Percentiles rank a stretch among this genome's conserved stretches.
These are phyloP conservation scores for Plectropomus leopardus DNA, from an alignment of 2,113 vertebrate species.

Conservation along the genomic window DNA sequence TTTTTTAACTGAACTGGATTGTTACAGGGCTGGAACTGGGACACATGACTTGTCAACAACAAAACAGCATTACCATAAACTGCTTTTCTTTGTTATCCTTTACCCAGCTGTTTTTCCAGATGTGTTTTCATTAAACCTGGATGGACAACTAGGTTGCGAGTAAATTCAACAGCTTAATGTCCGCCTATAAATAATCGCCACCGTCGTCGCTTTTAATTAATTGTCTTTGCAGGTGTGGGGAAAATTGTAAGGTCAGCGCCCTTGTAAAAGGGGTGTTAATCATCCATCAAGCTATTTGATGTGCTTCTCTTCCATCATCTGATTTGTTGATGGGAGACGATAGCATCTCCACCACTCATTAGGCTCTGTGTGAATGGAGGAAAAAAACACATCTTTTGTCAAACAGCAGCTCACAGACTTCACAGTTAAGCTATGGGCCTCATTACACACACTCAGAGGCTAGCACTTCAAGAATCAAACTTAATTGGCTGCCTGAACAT, in stretches of 20 bases:
- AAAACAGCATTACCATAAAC: conserved; percentile 17
- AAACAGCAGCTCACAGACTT: conserved; percentile 48
- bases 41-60: conserved; percentile 50
- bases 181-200: conserved; percentile 38
- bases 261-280: conserved; percentile 36
- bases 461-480: conserved; percentile 59
- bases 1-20: conserved; percentile 15
- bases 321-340: conserved; percentile 43
- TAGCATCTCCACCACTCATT: conserved; percentile 53
- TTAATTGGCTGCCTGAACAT: conserved; percentile 66
- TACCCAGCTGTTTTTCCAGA: conserved; percentile 1
- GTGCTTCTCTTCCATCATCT: conserved; percentile 27
- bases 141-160: not conserved
- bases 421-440: conserved; percentile 55
- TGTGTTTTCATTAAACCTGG: not conserved
- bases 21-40: conserved; percentile 10
- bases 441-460: conserved; percentile 63
- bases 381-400: conserved; percentile 33
- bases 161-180: conserved; percentile 8
- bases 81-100: not conserved
- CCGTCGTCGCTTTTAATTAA: conserved; percentile 39
- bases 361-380: conserved; percentile 16
- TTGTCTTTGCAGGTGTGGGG: conserved; percentile 37
- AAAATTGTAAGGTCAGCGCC: conserved; percentile 40
- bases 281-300: conserved; percentile 53